Percentiles rank a stretch among this genome's conserved stretches.
These are phyloP conservation scores for Loris lydekkerianus DNA, from an alignment of 2,797 vertebrate genomes.

Conservation along the genomic window DNA sequence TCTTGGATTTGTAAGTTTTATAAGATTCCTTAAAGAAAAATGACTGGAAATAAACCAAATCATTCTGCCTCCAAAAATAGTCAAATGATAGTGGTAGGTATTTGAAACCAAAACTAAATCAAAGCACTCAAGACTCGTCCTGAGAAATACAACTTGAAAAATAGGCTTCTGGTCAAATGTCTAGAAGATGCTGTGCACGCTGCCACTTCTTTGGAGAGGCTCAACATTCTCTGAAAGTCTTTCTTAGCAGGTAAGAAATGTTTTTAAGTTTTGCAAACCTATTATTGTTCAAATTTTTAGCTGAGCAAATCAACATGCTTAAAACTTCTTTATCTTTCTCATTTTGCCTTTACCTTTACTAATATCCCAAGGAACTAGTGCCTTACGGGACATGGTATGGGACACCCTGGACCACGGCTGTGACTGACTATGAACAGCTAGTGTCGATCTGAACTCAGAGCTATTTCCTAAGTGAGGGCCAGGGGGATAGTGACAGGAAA, in stretches of 20 bases:
- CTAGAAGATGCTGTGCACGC: neutral
- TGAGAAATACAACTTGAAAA: conserved; percentile 7
- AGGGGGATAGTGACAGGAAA: neutral
- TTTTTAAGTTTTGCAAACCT: conserved; percentile 4
- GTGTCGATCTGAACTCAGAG: conserved; percentile 43
- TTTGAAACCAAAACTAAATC: neutral
- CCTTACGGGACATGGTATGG: conserved; percentile 19
- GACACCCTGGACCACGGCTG: neutral
- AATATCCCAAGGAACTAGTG: neutral
- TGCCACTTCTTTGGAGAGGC: neutral
- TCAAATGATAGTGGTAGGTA: neutral
- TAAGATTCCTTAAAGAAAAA: neutral
- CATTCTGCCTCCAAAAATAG: neutral
- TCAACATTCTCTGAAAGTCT: neutral
- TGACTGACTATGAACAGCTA: conserved; percentile 23
- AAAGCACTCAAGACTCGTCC: neutral
- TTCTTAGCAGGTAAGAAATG: neutral
- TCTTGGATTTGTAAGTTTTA: neutral
- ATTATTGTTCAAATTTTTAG: conserved; percentile 25
- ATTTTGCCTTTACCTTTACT: neutral
- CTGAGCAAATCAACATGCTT: neutral
- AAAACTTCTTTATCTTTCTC: neutral
- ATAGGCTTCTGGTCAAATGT: neutral
- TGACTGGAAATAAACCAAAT: neutral
- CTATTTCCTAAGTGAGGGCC: conserved; percentile 4